These are phyloP conservation scores for Pseudotriccus pelzelni DNA, from an alignment of 2,797 vertebrate species.

Conservation along the genomic window DNA sequence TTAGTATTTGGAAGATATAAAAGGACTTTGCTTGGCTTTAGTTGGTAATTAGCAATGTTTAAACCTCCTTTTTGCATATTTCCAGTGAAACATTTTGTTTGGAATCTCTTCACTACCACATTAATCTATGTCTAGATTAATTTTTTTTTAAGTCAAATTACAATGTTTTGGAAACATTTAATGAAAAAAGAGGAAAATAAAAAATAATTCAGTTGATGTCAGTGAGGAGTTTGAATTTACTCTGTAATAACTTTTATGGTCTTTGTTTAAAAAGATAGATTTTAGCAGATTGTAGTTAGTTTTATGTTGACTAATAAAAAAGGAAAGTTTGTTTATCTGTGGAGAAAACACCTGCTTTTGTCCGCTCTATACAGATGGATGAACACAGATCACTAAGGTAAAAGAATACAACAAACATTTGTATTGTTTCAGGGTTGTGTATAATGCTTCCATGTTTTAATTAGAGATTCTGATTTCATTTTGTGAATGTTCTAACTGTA, in stretches of 20 bases:
- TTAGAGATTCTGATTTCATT: not conserved
- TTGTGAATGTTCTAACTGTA: not conserved
- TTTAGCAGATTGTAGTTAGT: not conserved
- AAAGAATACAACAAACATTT: not conserved
- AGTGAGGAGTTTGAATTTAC: not conserved
- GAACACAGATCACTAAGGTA: not conserved
- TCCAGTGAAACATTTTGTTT: slow-evolving; percentile 62
- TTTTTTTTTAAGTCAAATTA: slow-evolving; percentile 26
- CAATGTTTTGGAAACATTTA: not conserved
- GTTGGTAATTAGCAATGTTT: slow-evolving; percentile 51
- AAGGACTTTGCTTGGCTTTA: slow-evolving; percentile 42
- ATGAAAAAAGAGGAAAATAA: not conserved
- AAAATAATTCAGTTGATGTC: not conserved
- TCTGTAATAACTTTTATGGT: slow-evolving; percentile 45
- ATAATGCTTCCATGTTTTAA: slow-evolving; percentile 10
- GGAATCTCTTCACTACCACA: slow-evolving; percentile 50
- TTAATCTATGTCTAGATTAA: not conserved
- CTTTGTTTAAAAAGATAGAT: slow-evolving; percentile 32
- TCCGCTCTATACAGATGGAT: not conserved
- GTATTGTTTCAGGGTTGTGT: not conserved
- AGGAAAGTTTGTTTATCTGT: slow-evolving; percentile 11
- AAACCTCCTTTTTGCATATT: slow-evolving; percentile 61
- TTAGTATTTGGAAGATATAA: slow-evolving; percentile 49
- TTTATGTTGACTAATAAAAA: slow-evolving; percentile 30
- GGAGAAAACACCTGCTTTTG: slow-evolving; percentile 39